A percentile compares a stretch with the other conserved stretches of the same genome.
These are phyloP conservation scores for Sminthurides aquaticus DNA, from an alignment of 2,888 invertebrate genomes.

Conservation along the genomic window DNA sequence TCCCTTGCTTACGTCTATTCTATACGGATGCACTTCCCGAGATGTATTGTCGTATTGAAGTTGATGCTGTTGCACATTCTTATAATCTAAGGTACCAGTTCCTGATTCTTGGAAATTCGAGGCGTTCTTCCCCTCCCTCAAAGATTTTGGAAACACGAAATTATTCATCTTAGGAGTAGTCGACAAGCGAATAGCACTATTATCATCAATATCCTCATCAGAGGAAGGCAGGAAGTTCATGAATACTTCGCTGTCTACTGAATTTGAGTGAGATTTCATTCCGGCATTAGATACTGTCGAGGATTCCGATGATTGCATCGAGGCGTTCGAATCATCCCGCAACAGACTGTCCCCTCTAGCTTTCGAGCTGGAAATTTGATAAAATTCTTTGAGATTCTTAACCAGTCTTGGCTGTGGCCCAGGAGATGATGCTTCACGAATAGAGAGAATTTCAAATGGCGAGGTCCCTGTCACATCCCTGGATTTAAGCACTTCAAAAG, in stretches of 20 bases:
- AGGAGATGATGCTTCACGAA: constrained; percentile 23
- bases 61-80: neutral
- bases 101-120: constrained; percentile 17
- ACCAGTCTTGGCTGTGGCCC: constrained; percentile 37
- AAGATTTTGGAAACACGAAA: constrained; percentile 23
- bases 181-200: constrained; percentile 1
- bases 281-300: constrained; percentile 31
- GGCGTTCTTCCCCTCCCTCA: constrained; percentile 11
- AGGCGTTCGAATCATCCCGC: constrained; percentile 5
- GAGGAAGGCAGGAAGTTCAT: constrained; percentile 29
- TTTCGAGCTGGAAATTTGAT: constrained; percentile 31
- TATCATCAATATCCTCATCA: constrained; percentile 28
- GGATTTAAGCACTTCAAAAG: constrained; percentile 37
- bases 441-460: constrained; percentile 40
- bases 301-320: constrained; percentile 30
- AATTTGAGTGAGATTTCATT: constrained; percentile 26
- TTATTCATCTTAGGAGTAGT: constrained; percentile 18
- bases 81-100: neutral
- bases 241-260: constrained; percentile 22
- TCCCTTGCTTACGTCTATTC: neutral
- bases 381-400: constrained; percentile 42
- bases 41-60: neutral
- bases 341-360: constrained; percentile 6
- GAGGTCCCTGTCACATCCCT: constrained; percentile 34
- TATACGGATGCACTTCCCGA: neutral